These are phyloP conservation scores for Cossypha heuglini DNA, from an alignment of 2,797 vertebrate genomes.

Conservation along the genomic window DNA sequence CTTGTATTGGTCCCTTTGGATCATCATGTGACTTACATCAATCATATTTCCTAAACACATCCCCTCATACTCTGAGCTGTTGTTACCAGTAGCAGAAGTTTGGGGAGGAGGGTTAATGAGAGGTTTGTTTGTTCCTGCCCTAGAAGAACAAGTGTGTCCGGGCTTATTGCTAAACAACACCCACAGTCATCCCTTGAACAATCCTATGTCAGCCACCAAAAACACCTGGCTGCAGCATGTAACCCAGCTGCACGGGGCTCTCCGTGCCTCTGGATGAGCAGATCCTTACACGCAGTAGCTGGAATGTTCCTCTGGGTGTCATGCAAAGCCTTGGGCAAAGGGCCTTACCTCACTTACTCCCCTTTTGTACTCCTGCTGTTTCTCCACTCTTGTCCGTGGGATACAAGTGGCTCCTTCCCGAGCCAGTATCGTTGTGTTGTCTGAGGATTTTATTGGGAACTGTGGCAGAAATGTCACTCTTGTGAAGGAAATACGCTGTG, in stretches of 20 bases:
- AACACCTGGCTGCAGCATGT: rapidly evolving
- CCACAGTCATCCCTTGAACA: not conserved
- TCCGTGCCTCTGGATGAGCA: not conserved
- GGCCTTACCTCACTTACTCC: not conserved
- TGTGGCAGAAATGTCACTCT: not conserved
- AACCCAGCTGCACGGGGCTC: not conserved
- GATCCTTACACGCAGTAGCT: not conserved
- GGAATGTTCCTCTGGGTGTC: slow-evolving; percentile 42
- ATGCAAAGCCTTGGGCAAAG: not conserved
- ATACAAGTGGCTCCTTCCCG: not conserved
- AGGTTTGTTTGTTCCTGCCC: not conserved
- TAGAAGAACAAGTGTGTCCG: not conserved
- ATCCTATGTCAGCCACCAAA: rapidly evolving
- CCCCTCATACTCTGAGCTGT: not conserved
- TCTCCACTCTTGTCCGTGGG: rapidly evolving
- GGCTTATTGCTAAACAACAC: not conserved
- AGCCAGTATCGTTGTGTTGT: not conserved
- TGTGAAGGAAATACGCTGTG: not conserved
- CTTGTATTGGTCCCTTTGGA: not conserved
- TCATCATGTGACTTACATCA: not conserved
- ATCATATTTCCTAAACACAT: not conserved
- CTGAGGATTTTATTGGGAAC: not conserved
- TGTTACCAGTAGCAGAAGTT: not conserved
- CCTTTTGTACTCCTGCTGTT: not conserved
- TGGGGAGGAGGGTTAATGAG: not conserved